Percentiles rank a stretch among this genome's conserved stretches.
Evolutionary conservation across 2,888 invertebrate genomes (phyloP).

Genomic region (Baronia brevicornis): DNA sequence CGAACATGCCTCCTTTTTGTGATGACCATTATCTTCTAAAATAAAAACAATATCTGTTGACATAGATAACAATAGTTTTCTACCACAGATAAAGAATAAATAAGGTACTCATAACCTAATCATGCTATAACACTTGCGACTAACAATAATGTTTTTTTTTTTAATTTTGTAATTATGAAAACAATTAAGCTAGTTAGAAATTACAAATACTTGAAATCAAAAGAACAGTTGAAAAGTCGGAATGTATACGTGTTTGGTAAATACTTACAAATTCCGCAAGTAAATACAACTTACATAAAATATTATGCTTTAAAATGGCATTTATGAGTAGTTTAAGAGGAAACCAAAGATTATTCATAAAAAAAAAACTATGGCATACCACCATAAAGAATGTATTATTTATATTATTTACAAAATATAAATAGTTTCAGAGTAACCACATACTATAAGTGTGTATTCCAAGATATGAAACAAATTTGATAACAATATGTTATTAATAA

Average conservation of each 20-base stretch:
- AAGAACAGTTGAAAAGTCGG: background rate
- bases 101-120: conserved; percentile 21
- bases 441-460: background rate
- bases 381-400: conserved; percentile 2
- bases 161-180: conserved; percentile 7
- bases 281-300: conserved; percentile 1
- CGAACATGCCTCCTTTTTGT: conserved; percentile 9
- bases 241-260: too few species aligned
- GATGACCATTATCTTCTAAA: conserved; percentile 12
- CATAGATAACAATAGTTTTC: conserved; percentile 2
- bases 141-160: conserved; percentile 13
- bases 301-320: conserved; percentile 11
- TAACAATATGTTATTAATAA: too few species aligned
- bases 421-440: background rate
- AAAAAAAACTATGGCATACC: conserved; percentile 6
- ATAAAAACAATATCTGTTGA: conserved; percentile 13
- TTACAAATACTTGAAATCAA: too few species aligned
- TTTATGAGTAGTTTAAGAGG: background rate
- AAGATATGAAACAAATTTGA: too few species aligned
- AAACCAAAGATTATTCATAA: conserved; percentile 5
- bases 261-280: too few species aligned
- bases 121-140: conserved; percentile 18
- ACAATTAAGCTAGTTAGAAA: conserved; percentile 10
- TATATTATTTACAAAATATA: conserved; percentile 14
- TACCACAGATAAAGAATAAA: conserved; percentile 20